Conservation (phyloP, 2,888 invertebrate genomes). For the Meiosimyza platycephala region DNA sequence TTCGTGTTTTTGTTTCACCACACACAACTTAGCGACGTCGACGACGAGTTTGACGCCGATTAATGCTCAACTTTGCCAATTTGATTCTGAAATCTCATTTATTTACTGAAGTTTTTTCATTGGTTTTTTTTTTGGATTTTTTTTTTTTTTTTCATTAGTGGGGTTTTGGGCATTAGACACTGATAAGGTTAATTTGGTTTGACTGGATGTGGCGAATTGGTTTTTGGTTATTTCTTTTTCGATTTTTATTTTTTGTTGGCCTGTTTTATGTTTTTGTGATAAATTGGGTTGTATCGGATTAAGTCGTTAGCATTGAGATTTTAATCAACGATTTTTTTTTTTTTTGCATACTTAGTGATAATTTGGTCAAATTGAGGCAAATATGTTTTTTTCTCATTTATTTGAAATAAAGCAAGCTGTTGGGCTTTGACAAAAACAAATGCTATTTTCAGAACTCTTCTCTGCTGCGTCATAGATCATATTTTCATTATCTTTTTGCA, state of each 20-base stretch:
- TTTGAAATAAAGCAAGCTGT: no score
- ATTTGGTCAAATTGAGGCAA: not conserved
- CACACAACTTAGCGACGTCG: conserved; percentile 5
- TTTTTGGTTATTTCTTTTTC: not conserved
- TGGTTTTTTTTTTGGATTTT: not conserved
- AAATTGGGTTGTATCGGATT: conserved; percentile 6
- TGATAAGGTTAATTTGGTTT: not conserved
- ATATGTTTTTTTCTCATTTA: no score
- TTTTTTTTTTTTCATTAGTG: not conserved
- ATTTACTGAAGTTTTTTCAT: not conserved
- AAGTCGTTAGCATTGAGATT: not conserved
- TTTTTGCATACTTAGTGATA: no score
- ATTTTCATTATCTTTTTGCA: no score
- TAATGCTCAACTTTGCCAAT: conserved; percentile 20
- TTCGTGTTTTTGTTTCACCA: not conserved
- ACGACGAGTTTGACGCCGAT: conserved; percentile 19
- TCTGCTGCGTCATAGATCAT: no score
- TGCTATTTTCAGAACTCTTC: no score
- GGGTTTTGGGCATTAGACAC: not conserved
- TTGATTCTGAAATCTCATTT: conserved; percentile 15
- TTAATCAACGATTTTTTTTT: no score
- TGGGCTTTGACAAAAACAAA: no score
- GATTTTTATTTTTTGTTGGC: not conserved
- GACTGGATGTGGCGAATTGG: not conserved
- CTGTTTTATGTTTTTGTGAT: conserved; percentile 8